Evolutionary conservation across 2,113 vertebrate species (phyloP), one percentile per base, ranked within the genome.

Genomic region (Engystomops pustulosus): DNA sequence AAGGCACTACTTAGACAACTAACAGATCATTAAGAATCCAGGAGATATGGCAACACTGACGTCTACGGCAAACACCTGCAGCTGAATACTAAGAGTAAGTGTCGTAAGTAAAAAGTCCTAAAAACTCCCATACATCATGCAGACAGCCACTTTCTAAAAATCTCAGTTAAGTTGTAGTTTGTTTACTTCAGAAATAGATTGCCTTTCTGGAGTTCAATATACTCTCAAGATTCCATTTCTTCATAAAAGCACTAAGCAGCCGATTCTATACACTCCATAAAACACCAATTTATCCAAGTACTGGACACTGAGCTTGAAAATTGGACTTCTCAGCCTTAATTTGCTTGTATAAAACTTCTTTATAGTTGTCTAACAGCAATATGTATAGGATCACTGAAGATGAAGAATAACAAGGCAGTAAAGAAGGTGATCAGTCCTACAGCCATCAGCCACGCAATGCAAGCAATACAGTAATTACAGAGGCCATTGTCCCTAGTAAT

Each of bases 341-440:
- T 69, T 70, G 79, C 62, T 81, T 69, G 79, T 81, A 70, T 70
- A 81, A 81, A 69, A 70, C 79, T 81, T 69, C 79, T 81, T 81
- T 68, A 81, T 81, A 53, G 79, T 67, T 67, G 65, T 69, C 62
- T 68, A 53, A 70, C 79, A 81, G 79, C 62, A 69, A 70, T 81
- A 69, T 81, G 79, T 51, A 69, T 32, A 70, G 65, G 79, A 51
- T 81, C 45, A 81, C 30, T 69, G 79, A 34, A 55, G 79, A 51
- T 69, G 65, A 78, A 55, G 75, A 78, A 78, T 78, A 78, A 78
- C 75, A 78, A 78, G 75, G 55, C 75, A 60, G 51, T 58, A 78
- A 78, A 78, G 75, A 60, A 78, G 51, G 75, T 78, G 34, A 78
- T 78, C 75, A 78, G 51, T 78, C 53, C 75, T 23, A 27, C 45